These are phyloP conservation scores for Athalia circularis DNA, from an alignment of 2,888 invertebrate genomes.

Conservation along the genomic window DNA sequence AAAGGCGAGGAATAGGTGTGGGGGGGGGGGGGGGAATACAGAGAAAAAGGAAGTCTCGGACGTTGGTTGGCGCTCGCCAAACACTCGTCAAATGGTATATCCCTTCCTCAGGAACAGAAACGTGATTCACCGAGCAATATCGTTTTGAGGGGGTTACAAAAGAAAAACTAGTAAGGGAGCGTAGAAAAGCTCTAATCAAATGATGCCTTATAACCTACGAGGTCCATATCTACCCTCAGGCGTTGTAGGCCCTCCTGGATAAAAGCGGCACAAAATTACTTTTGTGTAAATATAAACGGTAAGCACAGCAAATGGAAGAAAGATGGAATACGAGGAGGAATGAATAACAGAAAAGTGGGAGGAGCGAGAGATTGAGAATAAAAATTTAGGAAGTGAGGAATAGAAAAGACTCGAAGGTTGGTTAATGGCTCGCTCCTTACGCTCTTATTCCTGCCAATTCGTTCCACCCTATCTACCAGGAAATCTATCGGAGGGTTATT, in stretches of 20 bases:
- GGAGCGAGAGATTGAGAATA: too few species aligned
- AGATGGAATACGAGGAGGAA: neutral
- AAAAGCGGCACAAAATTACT: slow-evolving; percentile 34
- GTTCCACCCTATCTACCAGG: slow-evolving; percentile 15
- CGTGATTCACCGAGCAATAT: slow-evolving; percentile 45
- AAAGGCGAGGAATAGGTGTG: slow-evolving; percentile 3
- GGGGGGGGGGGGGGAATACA: slow-evolving; percentile 18
- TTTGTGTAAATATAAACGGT: neutral
- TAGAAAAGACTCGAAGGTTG: slow-evolving; percentile 6
- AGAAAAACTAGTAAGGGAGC: neutral
- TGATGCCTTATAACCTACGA: slow-evolving; percentile 45
- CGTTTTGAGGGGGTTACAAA: slow-evolving; percentile 33
- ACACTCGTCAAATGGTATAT: slow-evolving; percentile 39
- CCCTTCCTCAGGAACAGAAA: neutral
- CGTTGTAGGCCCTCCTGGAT: slow-evolving; percentile 41
- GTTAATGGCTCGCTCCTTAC: slow-evolving; percentile 11
- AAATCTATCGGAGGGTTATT: neutral
- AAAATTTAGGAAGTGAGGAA: neutral
- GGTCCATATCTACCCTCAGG: slow-evolving; percentile 43
- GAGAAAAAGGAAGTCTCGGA: slow-evolving; percentile 48
- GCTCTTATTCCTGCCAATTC: neutral
- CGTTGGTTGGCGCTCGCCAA: slow-evolving; percentile 44
- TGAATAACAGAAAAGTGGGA: neutral
- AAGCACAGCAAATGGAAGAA: neutral
- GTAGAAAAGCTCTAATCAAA: slow-evolving; percentile 46